These are phyloP conservation scores for Amyelois transitella DNA, from an alignment of 1,140 invertebrate species.

Conservation along the genomic window DNA sequence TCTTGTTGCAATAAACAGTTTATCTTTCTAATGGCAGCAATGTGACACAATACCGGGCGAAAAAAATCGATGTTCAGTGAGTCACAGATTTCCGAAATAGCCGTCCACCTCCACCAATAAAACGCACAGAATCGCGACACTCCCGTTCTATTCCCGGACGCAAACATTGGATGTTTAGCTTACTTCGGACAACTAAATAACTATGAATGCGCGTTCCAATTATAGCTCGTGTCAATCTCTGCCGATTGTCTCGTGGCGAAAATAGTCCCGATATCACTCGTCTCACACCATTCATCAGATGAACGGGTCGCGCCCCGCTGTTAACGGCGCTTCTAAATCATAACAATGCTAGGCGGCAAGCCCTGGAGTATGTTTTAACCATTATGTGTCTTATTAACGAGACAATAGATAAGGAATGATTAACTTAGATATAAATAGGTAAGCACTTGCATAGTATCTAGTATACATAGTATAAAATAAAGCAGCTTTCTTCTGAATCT, in stretches of 20 bases:
- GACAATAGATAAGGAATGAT: too few relatives aligned
- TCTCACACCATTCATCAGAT: conserved; percentile 25
- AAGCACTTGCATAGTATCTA: too few relatives aligned
- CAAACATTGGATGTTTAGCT: conserved; percentile 17
- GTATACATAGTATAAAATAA: too few relatives aligned
- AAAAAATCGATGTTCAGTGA: too few relatives aligned
- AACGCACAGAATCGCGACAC: conserved; percentile 9
- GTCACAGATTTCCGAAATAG: too few relatives aligned
- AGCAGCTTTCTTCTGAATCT: too few relatives aligned
- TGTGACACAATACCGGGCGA: too few relatives aligned
- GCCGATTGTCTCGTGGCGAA: conserved; percentile 24
- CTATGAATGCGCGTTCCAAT: conserved; percentile 17
- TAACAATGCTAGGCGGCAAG: background rate
- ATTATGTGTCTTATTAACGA: too few relatives aligned
- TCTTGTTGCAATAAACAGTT: too few relatives aligned
- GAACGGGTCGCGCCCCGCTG: background rate
- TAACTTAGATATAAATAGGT: too few relatives aligned
- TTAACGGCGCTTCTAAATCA: background rate
- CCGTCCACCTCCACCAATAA: too few relatives aligned
- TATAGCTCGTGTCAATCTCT: conserved; percentile 32
- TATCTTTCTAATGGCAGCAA: too few relatives aligned
- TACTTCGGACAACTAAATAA: conserved; percentile 9
- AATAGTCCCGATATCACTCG: conserved; percentile 25
- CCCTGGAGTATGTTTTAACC: background rate
- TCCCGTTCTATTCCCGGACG: conserved; percentile 21